These are phyloP conservation scores for Typhlomys cinereus DNA, from an alignment of 2,113 vertebrate species.

Conservation along the genomic window DNA sequence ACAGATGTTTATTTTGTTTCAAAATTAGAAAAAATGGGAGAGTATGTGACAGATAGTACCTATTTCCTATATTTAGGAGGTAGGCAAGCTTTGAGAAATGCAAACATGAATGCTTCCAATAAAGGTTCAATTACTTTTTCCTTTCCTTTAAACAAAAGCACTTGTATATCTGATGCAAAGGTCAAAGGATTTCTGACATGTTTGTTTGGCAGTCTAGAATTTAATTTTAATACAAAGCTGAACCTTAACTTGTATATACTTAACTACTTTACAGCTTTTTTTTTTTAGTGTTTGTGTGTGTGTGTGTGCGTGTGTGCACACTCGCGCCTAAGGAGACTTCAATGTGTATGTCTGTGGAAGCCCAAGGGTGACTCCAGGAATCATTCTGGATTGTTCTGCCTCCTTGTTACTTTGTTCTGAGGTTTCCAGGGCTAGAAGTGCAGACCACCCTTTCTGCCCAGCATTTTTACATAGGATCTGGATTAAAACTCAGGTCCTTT, in stretches of 20 bases:
- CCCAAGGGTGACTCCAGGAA: too few species aligned
- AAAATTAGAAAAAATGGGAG: slow-evolving; percentile 48
- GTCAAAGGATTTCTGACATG: neutral
- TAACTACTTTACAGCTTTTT: too few species aligned
- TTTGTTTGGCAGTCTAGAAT: neutral
- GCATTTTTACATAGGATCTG: too few species aligned
- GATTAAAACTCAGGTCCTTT: too few species aligned
- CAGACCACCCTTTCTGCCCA: too few species aligned
- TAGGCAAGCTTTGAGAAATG: neutral
- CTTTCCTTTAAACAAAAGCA: slow-evolving; percentile 8
- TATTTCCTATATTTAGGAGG: neutral
- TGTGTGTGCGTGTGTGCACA: too few species aligned
- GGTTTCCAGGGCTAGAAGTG: too few species aligned
- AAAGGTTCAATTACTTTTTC: slow-evolving; percentile 22
- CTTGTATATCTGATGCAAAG: slow-evolving; percentile 7
- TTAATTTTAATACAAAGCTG: slow-evolving; percentile 41
- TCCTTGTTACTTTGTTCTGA: too few species aligned
- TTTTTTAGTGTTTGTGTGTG: too few species aligned
- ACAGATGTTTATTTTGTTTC: slow-evolving; percentile 27
- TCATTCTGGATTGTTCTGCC: too few species aligned
- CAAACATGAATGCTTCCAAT: neutral
- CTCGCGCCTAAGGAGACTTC: too few species aligned
- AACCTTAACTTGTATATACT: neutral
- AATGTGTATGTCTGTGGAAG: too few species aligned
- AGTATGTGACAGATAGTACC: neutral